A percentile compares a stretch with the other conserved stretches of the same genome.
These are phyloP conservation scores for Regulus satrapa DNA, from an alignment of 2,113 vertebrate species.

Conservation along the genomic window DNA sequence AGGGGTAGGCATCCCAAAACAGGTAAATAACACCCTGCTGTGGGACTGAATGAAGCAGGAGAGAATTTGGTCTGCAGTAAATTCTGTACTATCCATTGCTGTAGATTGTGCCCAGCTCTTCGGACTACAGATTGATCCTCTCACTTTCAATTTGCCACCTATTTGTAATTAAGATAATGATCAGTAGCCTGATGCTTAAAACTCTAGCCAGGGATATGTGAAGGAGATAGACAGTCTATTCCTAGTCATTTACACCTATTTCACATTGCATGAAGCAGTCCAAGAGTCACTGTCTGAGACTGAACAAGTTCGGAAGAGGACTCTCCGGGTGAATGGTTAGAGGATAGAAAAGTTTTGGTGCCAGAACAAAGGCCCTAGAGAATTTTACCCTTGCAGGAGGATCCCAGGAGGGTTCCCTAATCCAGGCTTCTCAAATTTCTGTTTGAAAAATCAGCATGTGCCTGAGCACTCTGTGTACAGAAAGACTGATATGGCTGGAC, in stretches of 20 bases:
- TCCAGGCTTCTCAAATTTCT: not conserved
- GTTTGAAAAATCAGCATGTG: not conserved
- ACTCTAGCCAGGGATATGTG: not conserved
- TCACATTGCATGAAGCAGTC: not conserved
- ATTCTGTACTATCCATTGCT: not conserved
- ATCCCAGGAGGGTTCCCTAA: not conserved
- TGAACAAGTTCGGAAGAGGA: not conserved
- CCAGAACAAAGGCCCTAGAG: not conserved
- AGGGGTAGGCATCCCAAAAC: not conserved
- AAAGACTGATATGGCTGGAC: not conserved
- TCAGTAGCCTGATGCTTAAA: not conserved
- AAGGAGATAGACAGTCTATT: not conserved
- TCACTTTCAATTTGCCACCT: not conserved
- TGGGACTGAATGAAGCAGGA: not conserved
- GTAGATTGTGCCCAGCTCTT: not conserved
- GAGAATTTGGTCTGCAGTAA: not conserved
- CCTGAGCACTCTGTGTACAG: not conserved
- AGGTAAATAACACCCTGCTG: not conserved
- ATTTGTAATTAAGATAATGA: not conserved
- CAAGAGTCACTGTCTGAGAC: not conserved
- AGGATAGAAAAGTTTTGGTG: not conserved
- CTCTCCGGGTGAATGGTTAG: not conserved
- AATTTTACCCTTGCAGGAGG: not conserved
- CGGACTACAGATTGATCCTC: not conserved
- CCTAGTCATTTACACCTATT: not conserved